Percentiles rank a stretch among this genome's conserved stretches.
These are phyloP conservation scores for Cyanoliseus patagonus DNA, from an alignment of 2,113 vertebrate genomes.

Conservation along the genomic window DNA sequence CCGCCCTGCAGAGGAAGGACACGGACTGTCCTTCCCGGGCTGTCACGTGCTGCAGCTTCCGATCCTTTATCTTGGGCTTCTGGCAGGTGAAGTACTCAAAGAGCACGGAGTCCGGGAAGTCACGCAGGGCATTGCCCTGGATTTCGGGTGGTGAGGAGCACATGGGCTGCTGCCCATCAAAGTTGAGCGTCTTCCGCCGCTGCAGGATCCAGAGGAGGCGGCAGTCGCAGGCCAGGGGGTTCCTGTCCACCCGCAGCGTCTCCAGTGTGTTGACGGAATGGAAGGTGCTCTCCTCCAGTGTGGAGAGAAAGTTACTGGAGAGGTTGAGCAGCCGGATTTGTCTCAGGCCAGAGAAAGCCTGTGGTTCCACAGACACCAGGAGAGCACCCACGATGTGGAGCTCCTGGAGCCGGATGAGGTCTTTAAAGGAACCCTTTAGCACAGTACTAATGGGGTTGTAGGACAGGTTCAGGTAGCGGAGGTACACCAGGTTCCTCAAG, in stretches of 20 bases:
- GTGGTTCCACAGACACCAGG: constrained; percentile 84
- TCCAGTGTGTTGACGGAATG: constrained; percentile 94
- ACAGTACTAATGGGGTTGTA: constrained; percentile 92
- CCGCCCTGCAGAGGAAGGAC: constrained; percentile 89
- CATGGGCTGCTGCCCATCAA: constrained; percentile 86
- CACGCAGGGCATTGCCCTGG: constrained; percentile 85
- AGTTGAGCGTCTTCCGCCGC: constrained; percentile 92
- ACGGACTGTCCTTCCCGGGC: constrained; percentile 87
- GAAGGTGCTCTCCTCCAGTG: constrained; percentile 91
- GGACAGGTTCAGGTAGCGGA: constrained; percentile 91
- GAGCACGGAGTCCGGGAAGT: constrained; percentile 89
- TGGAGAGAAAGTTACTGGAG: constrained; percentile 88
- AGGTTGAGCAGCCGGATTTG: constrained; percentile 94
- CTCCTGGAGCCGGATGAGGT: constrained; percentile 92
- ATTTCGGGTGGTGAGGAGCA: constrained; percentile 87
- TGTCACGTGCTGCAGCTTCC: constrained; percentile 87
- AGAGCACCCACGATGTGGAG: constrained; percentile 90
- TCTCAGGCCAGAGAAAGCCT: constrained; percentile 88
- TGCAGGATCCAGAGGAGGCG: constrained; percentile 96
- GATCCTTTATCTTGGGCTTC: constrained; percentile 92
- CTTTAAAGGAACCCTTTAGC: constrained; percentile 89
- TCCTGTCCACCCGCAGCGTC: constrained; percentile 89
- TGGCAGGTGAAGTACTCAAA: constrained; percentile 96
- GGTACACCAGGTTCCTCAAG: constrained; percentile 88
- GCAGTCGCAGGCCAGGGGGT: constrained; percentile 95